Evolutionary conservation across 2,113 vertebrate species (phyloP), one percentile per base, ranked within the genome.

Genomic region (Rhabdornis inornatus): DNA sequence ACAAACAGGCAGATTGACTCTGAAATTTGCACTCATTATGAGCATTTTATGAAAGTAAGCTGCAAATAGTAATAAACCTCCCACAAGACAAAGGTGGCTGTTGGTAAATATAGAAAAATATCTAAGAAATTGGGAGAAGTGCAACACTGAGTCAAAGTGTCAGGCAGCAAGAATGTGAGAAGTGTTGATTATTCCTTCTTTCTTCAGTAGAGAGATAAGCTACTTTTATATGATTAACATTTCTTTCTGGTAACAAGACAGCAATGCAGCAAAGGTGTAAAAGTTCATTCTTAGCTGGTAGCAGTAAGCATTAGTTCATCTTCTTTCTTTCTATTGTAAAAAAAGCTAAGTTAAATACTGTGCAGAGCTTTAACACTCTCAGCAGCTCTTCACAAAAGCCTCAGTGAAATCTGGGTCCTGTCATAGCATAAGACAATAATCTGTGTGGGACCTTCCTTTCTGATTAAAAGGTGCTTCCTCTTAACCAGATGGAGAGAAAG

Each of bases 391-490:
- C 82, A 87, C 75, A 92, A 92, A 95, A 96, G 56, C 63, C 20
- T 77, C 77, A 44, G 39, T 60, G 86, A 94, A 96, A 94, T 92
- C 92, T 94, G 86, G 47, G 56, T 89, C 77, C 74, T 93, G 78
- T 96, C 92, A 87, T 59, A 64, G 44, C 57, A 95, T 68, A 90
- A 85, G 76, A 68, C 84, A 89, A 90, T 95, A 97, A 96, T 86
- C 94, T 94, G 88, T 81, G 81, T 92, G 81, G 79, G 91, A 91
- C 86, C 39, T 95, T 94, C 70, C 83, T 91, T 95, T 94, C 65
- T 83, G 78, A 91, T 95, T 88, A 76, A 55, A 50, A 80, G 56
- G 53, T 92, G 63, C 44, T 86, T 70, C 93, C 83, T 78, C 70
- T 66, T 95, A 93, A 97, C 95, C 89, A 95, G 91, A 92, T 91